Evolutionary conservation across 2,113 vertebrate genomes (phyloP), one percentile per base, ranked within the genome.

Genomic region (Aspiorhynchus laticeps): DNA sequence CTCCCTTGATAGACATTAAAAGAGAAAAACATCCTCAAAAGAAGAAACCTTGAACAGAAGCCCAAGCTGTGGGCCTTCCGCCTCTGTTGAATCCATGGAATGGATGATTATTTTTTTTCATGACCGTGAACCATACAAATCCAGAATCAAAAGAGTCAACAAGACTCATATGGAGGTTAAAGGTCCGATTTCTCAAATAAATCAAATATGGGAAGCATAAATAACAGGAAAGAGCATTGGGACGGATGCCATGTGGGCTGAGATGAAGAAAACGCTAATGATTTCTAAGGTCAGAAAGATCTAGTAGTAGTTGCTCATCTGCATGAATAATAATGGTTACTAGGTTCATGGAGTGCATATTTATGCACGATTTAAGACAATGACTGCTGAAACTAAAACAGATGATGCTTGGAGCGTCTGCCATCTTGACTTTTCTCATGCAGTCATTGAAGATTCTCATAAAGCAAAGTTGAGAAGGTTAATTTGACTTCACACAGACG

Each of bases 111-210:
- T 3, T 38, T n/a, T 24, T 74, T 41, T 74, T 61, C 36, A 41
- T 41, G 71, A 74, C 69, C 21, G 36, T n/a, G 71, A 74, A 74
- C 31, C 71, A 73, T 74, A 74, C 19, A 41, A 41, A 74, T 74
- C 21, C 71, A n/a, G 71, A n/a, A 21, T 74, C 36, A 36, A 73
- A 38, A 41, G 36, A 2, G 21, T 24, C 17, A 38, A 38, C 69
- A 41, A 38, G 21, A 24, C 36, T 73, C 36, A 41, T 73, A 1
- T 41, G 36, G 24, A 24, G 69, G 33, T 74, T 41, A 74, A 41
- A 74, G 71, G 21, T 74, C 71, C 0, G 10, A 10, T 38, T 73
- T 41, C 19, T 73, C 11, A 38, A 19, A 73, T 73, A 73, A 41
- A 73, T 33, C 36, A 73, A 41, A 74, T 12, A 41, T 41, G 36